A percentile compares a stretch with the other conserved stretches of the same genome.
These are phyloP conservation scores for Ceratina australensis DNA, from an alignment of 1,140 invertebrate species.

Conservation along the genomic window DNA sequence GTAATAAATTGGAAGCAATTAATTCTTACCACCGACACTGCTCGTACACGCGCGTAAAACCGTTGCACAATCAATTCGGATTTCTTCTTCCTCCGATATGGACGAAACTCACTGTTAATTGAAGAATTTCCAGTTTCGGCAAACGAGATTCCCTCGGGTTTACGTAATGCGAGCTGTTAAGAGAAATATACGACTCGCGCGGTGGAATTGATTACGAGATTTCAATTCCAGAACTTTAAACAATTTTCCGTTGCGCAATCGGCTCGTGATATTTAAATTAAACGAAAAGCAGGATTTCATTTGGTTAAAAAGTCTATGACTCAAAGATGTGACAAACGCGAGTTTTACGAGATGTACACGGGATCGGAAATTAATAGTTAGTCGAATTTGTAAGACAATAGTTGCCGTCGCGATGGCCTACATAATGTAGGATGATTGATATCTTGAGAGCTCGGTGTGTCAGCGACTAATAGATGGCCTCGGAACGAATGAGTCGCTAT, in stretches of 20 bases:
- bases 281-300: too few relatives aligned
- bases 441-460: background rate
- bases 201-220: too few relatives aligned
- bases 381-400: too few relatives aligned
- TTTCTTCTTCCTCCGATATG: background rate
- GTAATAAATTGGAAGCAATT: conserved; percentile 31
- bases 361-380: background rate
- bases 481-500: background rate
- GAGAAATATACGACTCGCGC: too few relatives aligned
- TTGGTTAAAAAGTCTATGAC: too few relatives aligned
- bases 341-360: too few relatives aligned
- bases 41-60: background rate
- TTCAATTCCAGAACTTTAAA: too few relatives aligned
- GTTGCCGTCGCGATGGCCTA: background rate
- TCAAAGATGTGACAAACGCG: too few relatives aligned
- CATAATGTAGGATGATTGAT: conserved; percentile 3
- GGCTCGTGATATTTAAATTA: too few relatives aligned
- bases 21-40: conserved; percentile 9
- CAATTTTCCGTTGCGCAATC: too few relatives aligned
- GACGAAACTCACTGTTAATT: conserved; percentile 1
- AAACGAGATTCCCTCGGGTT: background rate
- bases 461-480: background rate
- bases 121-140: background rate
- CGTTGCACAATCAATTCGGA: conserved; percentile 13
- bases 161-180: background rate